Conservation (phyloP, 2,888 invertebrate species). For the Melieria picta region DNA sequence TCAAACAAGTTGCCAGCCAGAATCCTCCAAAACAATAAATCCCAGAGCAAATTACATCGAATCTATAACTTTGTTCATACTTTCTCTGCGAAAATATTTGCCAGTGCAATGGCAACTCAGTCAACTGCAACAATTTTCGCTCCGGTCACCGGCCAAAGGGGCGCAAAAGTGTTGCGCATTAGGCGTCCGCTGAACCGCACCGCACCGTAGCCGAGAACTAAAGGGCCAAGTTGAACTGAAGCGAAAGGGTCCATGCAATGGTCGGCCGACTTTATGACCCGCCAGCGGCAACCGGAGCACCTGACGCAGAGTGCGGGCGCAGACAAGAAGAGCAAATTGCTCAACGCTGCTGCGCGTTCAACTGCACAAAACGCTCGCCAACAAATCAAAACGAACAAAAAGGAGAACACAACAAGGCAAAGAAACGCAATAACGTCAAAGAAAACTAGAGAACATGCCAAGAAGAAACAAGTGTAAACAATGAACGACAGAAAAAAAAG, state of each 20-base stretch:
- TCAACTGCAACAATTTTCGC: no score
- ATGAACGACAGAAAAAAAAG: conserved; percentile 48
- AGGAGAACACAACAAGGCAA: background rate
- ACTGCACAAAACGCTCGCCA: no score
- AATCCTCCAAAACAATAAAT: no score
- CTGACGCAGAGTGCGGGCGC: conserved; percentile 1
- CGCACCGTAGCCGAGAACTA: no score
- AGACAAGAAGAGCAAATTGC: conserved; percentile 23
- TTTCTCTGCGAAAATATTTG: background rate
- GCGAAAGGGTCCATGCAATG: conserved; percentile 23
- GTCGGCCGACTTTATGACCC: conserved; percentile 1
- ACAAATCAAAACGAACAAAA: background rate
- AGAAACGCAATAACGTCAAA: background rate
- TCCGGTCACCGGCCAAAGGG: no score
- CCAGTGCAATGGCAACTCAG: no score
- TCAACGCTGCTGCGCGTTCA: conserved; percentile 8
- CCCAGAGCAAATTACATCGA: no score
- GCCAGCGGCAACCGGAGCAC: background rate
- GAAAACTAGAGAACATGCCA: background rate
- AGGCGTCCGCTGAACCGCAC: no score
- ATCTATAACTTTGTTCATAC: conserved; percentile 13
- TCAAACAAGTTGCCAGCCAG: no score
- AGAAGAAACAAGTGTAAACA: conserved; percentile 45
- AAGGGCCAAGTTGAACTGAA: conserved; percentile 16
- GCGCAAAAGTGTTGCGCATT: no score